Evolutionary conservation across 2,113 vertebrate species (phyloP), one percentile per base, ranked within the genome.

Genomic region (Plecotus auritus): DNA sequence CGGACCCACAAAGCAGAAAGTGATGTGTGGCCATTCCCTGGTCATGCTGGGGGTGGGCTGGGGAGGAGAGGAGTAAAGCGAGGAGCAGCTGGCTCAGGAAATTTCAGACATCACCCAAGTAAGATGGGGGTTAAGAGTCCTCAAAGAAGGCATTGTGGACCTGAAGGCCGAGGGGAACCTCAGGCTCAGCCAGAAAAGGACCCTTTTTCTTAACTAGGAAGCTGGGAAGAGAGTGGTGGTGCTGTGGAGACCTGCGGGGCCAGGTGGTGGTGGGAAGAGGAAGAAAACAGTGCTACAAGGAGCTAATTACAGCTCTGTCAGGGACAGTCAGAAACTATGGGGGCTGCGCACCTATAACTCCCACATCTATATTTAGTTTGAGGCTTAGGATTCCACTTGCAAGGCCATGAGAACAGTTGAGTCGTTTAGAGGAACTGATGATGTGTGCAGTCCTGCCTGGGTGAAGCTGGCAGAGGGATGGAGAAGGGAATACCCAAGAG

Each of bases 381-480:
- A 93, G 88, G 77, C 51, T 67, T 59, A 42, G 77, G 40, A 77
- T 49, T 72, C 86, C 67, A 45, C n/a, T 32, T 35, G 59, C 67
- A 30, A 14, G 17, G 67, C 78, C 81, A 54, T 82, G 76, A 59
- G 90, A 64, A 95, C 30, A 42, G 88, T 22, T 42, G 26, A 81
- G 32, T 20, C 7, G 17, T 13, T 76, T 67, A 80, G 49, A 88
- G 61, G 18, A 59, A 32, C 37, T 92, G 91, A 42, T 4, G 66
- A 45, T 12, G 17, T 30, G 14, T 72, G 37, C 67, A 45, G n/a
- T 28, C 26, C 23, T 42, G 16, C 47, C 20, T 28, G 37, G 51
- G 13, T 10, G 51, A 77, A 22, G 35, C 8, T 5, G 59, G 72
- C 40, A 30, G 69, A 51, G 18, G 40, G 14, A 26, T 5, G 40